Evolutionary conservation across 2,797 vertebrate genomes (phyloP), one percentile per base, ranked within the genome.

Genomic region (Notolepis coatsorum): DNA sequence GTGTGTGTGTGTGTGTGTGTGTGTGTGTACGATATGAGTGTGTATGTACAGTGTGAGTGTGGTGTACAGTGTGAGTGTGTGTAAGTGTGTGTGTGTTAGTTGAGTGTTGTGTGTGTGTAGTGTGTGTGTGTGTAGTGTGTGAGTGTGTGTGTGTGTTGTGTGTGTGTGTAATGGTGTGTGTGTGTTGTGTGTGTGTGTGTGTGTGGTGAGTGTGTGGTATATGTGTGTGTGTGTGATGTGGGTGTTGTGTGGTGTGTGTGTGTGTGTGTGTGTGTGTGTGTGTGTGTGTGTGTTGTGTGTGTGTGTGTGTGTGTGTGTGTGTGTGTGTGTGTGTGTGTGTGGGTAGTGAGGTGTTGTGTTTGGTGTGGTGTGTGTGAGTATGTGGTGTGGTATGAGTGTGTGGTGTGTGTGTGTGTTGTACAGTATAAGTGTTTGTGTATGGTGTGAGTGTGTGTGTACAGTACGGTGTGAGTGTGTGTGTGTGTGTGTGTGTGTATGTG

Each of bases 361-460:
- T n/a, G n/a, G n/a, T n/a, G n/a, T n/a, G n/a, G n/a, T n/a, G n/a
- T n/a, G n/a, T n/a, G n/a, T n/a, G n/a, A n/a, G n/a, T n/a, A n/a
- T n/a, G n/a, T n/a, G n/a, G n/a, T n/a, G n/a, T n/a, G n/a, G n/a
- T n/a, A n/a, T n/a, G n/a, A n/a, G n/a, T n/a, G n/a, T n/a, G n/a
- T n/a, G n/a, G n/a, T n/a, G n/a, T n/a, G n/a, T n/a, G n/a, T n/a
- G n/a, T n/a, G n/a, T n/a, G n/a, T n/a, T n/a, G n/a, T n/a, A n/a
- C n/a, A n/a, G n/a, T n/a, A n/a, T n/a, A n/a, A n/a, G n/a, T n/a
- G n/a, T 33, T 43, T 50, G 54, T 56, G 43, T 68, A 28, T 68
- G 49, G 31, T 71, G 75, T 68, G 78, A 73, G 68, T 31, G 63
- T 77, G 72, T 71, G 66, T 52, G 38, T 20, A n/a, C n/a, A n/a